A percentile compares a stretch with the other conserved stretches of the same genome.
Evolutionary conservation across 2,888 invertebrate species (phyloP).

Genomic region (Philereme vetulata): DNA sequence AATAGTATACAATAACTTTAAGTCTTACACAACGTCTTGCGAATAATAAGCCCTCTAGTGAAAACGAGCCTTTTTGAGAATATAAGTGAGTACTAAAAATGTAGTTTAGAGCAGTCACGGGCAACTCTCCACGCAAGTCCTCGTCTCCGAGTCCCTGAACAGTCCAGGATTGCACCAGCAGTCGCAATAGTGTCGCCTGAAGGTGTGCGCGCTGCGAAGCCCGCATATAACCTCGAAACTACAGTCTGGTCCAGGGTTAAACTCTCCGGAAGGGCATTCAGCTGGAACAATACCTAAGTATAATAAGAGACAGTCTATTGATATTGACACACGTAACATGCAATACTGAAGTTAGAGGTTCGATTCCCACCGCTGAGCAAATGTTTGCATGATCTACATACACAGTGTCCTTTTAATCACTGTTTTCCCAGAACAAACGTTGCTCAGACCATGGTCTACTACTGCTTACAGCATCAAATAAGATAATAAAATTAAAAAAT

Average conservation of each 20-base stretch:
- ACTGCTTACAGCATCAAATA: too few relatives aligned
- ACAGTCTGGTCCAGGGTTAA: conserved; percentile 54
- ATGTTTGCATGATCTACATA: neutral
- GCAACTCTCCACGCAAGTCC: conserved; percentile 49
- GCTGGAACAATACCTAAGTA: conserved; percentile 40
- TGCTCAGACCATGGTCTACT: too few relatives aligned
- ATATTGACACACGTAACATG: too few relatives aligned
- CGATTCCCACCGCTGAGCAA: too few relatives aligned
- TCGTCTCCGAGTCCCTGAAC: conserved; percentile 42
- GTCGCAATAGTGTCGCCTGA: conserved; percentile 54
- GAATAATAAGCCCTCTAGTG: too few relatives aligned
- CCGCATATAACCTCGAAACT: conserved; percentile 53
- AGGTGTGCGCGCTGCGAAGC: conserved; percentile 46
- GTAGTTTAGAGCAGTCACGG: conserved; percentile 21
- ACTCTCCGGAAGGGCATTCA: conserved; percentile 55
- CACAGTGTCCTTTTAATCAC: too few relatives aligned
- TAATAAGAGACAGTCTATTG: too few relatives aligned
- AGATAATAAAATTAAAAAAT: too few relatives aligned
- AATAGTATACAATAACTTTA: neutral
- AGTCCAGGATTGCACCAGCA: conserved; percentile 58
- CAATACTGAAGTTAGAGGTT: too few relatives aligned
- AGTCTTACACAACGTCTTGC: too few relatives aligned
- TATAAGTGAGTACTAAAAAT: conserved; percentile 3
- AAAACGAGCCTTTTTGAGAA: too few relatives aligned
- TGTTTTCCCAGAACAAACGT: too few relatives aligned